Conservation (phyloP, 2,113 vertebrate species). For the Platichthys stellatus region DNA sequence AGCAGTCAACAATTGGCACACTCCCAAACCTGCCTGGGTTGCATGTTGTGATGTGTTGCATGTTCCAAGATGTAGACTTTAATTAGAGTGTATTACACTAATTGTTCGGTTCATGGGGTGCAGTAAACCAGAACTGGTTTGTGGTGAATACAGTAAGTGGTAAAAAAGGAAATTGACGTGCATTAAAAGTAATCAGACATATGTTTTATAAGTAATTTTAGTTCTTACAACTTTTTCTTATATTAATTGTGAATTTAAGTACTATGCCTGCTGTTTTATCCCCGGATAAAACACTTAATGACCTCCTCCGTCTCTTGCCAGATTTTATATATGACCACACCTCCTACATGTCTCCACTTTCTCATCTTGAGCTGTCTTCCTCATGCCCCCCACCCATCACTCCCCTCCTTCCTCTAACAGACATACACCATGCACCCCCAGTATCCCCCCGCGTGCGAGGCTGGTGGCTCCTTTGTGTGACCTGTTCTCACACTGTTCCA, state of each 20-base stretch:
- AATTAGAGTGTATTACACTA: slow-evolving; percentile 4
- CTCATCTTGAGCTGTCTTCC: slow-evolving; percentile 81
- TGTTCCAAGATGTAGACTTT: slow-evolving; percentile 6
- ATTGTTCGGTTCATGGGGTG: background rate
- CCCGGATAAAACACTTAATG: background rate
- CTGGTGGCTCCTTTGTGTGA: slow-evolving; percentile 91
- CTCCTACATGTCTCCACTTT: slow-evolving; percentile 73
- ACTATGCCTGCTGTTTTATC: background rate
- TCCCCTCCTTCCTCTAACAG: slow-evolving; percentile 20
- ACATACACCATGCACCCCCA: slow-evolving; percentile 67
- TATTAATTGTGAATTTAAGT: background rate
- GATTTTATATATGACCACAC: slow-evolving; percentile 57
- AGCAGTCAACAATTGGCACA: slow-evolving; percentile 2
- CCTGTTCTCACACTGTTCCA: slow-evolving; percentile 89
- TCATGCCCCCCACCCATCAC: slow-evolving; percentile 59
- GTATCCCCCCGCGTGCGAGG: slow-evolving; percentile 75
- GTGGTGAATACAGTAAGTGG: background rate
- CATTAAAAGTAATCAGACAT: background rate
- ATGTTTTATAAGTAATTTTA: background rate
- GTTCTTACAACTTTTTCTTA: background rate
- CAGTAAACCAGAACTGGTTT: background rate
- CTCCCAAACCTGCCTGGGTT: slow-evolving; percentile 5
- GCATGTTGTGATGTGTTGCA: background rate
- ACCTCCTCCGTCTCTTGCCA: slow-evolving; percentile 17
- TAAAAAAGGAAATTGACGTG: background rate